phyloP scores from a whole-genome alignment of 2,113 vertebrate genomes.

The Motacilla alba region DNA sequence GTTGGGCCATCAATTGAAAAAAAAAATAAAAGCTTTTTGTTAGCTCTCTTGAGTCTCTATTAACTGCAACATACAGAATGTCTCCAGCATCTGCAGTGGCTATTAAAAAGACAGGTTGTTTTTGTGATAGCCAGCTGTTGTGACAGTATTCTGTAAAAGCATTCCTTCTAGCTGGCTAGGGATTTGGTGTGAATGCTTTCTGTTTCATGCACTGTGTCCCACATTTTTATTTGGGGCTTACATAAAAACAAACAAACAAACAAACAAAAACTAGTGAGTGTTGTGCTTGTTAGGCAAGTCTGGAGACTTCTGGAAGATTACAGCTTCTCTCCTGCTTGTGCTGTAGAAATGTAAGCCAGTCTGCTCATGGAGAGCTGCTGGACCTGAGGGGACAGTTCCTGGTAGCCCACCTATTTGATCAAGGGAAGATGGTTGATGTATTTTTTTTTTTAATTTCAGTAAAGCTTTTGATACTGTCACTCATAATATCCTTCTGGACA shows the following conservation, averaged over 20 bases:
- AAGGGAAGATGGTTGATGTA: not conserved
- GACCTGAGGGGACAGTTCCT: not conserved
- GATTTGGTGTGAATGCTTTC: not conserved
- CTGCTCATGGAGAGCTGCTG: not conserved
- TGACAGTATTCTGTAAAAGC: not conserved
- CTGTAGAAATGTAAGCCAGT: not conserved
- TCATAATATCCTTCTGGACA: not conserved
- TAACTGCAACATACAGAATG: not conserved
- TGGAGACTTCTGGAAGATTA: not conserved
- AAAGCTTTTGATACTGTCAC: not conserved
- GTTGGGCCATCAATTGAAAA: not conserved
- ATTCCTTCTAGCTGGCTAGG: not conserved
- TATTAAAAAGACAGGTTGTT: constrained; percentile 20
- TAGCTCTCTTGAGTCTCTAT: not conserved
- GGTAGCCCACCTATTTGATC: not conserved
- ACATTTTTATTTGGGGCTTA: not conserved
- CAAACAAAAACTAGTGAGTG: not conserved
- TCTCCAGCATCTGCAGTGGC: not conserved
- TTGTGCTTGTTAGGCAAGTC: not conserved
- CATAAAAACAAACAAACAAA: not conserved
- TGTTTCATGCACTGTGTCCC: not conserved
- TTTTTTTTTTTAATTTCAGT: not conserved
- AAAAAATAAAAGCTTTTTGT: not conserved
- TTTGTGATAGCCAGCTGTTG: constrained; percentile 12
- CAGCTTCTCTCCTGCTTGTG: not conserved